Evolutionary conservation across 2,888 invertebrate genomes (phyloP).

Genomic region (Pristionchus mayeri): DNA sequence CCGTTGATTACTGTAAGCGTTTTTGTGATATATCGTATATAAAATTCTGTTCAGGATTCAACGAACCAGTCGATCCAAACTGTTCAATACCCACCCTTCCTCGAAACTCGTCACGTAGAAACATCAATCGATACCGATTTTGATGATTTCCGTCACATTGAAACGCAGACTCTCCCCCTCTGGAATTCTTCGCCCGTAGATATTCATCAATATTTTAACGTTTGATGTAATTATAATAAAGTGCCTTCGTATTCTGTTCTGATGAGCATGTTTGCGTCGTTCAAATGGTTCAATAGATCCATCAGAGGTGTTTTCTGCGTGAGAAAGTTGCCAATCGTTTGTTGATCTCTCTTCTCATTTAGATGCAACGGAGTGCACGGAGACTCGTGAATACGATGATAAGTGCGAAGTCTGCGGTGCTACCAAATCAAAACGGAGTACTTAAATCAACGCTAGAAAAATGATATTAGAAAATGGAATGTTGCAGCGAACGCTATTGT

Average conservation of each 20-base stretch:
- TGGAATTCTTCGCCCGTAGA: neutral
- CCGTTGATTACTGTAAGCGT: neutral
- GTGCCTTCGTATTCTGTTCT: neutral
- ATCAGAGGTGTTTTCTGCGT: neutral
- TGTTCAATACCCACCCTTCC: neutral
- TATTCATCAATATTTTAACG: neutral
- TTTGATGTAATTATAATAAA: neutral
- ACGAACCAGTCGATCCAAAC: slow-evolving; percentile 29
- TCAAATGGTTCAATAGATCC: slow-evolving; percentile 4
- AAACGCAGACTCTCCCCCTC: slow-evolving; percentile 45
- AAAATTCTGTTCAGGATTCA: slow-evolving; percentile 39
- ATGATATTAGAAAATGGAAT: neutral
- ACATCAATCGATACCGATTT: slow-evolving; percentile 28
- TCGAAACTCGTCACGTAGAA: slow-evolving; percentile 28
- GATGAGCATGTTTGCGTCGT: neutral
- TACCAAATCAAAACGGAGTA: neutral
- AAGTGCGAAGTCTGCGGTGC: neutral
- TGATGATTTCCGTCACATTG: slow-evolving; percentile 45
- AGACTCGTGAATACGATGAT: neutral
- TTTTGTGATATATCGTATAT: neutral
- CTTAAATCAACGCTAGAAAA: neutral
- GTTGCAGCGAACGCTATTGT: neutral
- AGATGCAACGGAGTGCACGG: neutral
- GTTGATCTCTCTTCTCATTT: too few species aligned
- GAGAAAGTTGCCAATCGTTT: neutral